Conservation (phyloP, 2,888 invertebrate species). For the Apoderus coryli region DNA sequence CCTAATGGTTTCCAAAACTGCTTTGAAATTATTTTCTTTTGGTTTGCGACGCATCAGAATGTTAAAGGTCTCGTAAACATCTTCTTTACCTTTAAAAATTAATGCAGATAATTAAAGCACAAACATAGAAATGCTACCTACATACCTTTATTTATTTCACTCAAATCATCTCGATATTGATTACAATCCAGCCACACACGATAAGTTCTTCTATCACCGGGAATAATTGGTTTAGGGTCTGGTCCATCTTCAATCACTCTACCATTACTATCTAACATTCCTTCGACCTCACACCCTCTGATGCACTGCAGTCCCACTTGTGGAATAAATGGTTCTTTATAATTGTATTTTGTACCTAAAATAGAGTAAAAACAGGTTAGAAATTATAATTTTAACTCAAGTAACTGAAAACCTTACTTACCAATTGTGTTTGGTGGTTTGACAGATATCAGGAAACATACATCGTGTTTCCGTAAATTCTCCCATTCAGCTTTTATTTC, state of each 20-base stretch:
- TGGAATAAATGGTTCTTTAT: conserved; percentile 72
- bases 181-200: conserved; percentile 92
- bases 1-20: conserved; percentile 89
- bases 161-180: conserved; percentile 90
- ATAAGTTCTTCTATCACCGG: conserved; percentile 83
- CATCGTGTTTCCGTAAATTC: conserved; percentile 89
- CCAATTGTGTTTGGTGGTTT: conserved; percentile 74
- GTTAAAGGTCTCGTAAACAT: conserved; percentile 61
- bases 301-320: conserved; percentile 88
- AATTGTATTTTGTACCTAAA: conserved; percentile 63
- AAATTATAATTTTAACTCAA: background rate
- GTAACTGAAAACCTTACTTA: conserved; percentile 24
- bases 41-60: conserved; percentile 96
- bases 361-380: conserved; percentile 8
- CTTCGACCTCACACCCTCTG: conserved; percentile 96
- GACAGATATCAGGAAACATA: conserved; percentile 90
- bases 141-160: conserved; percentile 62
- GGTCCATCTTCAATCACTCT: conserved; percentile 93
- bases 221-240: conserved; percentile 72
- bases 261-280: conserved; percentile 91
- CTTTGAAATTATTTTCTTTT: conserved; percentile 99
- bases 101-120: no score
- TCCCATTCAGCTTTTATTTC: conserved; percentile 98
- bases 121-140: no score
- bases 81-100: conserved; percentile 71